Conservation (phyloP, 2,797 vertebrate species). For the Lutjanus argentimaculatus region DNA sequence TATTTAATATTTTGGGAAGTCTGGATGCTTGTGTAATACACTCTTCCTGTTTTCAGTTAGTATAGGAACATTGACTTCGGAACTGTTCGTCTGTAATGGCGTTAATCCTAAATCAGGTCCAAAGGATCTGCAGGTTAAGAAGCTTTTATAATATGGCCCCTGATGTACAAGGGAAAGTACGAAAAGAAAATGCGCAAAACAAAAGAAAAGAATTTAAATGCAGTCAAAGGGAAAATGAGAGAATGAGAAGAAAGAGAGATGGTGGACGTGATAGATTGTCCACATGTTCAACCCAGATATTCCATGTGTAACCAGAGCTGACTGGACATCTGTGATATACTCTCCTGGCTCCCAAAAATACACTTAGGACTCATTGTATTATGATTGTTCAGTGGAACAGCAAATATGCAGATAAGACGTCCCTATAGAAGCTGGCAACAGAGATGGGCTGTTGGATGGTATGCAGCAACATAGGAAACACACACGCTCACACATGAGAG, state of each 20-base stretch:
- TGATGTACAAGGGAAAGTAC: constrained; percentile 13
- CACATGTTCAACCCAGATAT: constrained; percentile 77
- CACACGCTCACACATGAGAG: constrained; percentile 23
- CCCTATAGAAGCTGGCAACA: constrained; percentile 63
- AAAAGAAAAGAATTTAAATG: constrained; percentile 36
- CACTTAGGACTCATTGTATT: constrained; percentile 73
- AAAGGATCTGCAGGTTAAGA: no score
- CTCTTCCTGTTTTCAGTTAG: no score
- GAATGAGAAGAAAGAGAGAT: constrained; percentile 54
- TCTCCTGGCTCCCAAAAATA: constrained; percentile 69
- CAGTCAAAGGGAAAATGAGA: constrained; percentile 44
- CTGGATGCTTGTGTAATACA: no score
- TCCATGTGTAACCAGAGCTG: constrained; percentile 72
- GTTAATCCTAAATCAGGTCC: no score
- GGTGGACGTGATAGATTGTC: constrained; percentile 76
- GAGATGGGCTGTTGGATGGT: constrained; percentile 63
- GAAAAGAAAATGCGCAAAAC: constrained; percentile 10
- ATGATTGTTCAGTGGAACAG: constrained; percentile 59
- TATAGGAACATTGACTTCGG: no score
- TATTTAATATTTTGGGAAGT: no score
- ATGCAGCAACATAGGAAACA: constrained; percentile 39
- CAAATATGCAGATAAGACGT: constrained; percentile 74
- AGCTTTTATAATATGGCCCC: no score
- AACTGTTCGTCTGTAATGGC: no score
- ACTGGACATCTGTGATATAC: constrained; percentile 77